These are phyloP conservation scores for Helleia helle DNA, from an alignment of 2,888 invertebrate genomes.

Conservation along the genomic window DNA sequence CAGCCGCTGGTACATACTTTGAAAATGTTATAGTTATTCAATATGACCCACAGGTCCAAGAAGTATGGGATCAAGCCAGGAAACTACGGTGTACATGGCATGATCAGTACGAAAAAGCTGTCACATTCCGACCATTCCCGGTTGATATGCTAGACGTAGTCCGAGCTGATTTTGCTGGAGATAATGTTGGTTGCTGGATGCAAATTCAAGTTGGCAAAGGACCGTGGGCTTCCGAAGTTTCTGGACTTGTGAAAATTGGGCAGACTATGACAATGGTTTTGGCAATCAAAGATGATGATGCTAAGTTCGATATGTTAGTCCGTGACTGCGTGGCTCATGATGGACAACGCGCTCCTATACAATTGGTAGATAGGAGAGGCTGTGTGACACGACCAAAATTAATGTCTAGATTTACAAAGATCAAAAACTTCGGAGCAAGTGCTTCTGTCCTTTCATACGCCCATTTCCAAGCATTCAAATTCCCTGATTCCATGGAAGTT, in stretches of 20 bases:
- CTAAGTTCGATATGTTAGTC: constrained; percentile 96
- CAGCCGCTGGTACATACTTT: constrained; percentile 93
- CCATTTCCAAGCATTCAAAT: constrained; percentile 96
- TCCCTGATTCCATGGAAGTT: constrained; percentile 97
- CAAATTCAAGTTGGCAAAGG: constrained; percentile 96
- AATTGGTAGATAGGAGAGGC: constrained; percentile 92
- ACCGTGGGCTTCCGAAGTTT: constrained; percentile 96
- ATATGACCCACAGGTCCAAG: constrained; percentile 94
- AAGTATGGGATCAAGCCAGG: constrained; percentile 96
- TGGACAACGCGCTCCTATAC: constrained; percentile 93
- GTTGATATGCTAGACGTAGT: constrained; percentile 96
- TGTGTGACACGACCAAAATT: constrained; percentile 93
- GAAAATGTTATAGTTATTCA: constrained; percentile 96
- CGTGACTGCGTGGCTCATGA: constrained; percentile 96
- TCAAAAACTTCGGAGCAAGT: constrained; percentile 95
- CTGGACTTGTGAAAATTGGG: constrained; percentile 94
- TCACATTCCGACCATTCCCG: constrained; percentile 94
- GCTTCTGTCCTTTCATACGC: constrained; percentile 94
- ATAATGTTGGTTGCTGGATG: constrained; percentile 98
- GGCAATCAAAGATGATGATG: constrained; percentile 95
- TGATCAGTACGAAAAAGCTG: constrained; percentile 95
- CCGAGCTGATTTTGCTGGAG: constrained; percentile 95
- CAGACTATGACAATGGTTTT: constrained; percentile 98
- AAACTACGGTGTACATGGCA: constrained; percentile 96
- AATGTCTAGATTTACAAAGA: constrained; percentile 95